Percentiles rank a stretch among this genome's conserved stretches.
Conservation (phyloP, 2,113 vertebrate species). For the Tachysurus vachellii region DNA sequence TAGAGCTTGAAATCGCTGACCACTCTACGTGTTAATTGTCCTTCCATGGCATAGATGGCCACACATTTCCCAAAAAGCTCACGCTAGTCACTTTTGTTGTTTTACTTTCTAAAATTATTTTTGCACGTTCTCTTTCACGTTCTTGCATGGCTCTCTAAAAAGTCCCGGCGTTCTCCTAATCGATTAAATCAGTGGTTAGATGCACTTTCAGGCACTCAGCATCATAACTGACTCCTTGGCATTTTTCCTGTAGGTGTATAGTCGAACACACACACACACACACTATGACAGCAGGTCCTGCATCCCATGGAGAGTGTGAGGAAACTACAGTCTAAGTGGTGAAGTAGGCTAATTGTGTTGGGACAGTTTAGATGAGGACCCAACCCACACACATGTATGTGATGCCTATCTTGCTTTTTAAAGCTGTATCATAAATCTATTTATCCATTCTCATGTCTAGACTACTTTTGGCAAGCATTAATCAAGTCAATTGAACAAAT, state of each 20-base stretch:
- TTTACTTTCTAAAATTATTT: slow-evolving; percentile 3
- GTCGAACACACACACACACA: background rate
- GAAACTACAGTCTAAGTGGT: slow-evolving; percentile 11
- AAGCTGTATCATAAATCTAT: slow-evolving; percentile 11
- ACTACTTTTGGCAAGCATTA: slow-evolving; percentile 7
- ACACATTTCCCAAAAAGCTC: background rate
- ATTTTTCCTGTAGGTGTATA: slow-evolving; percentile 15
- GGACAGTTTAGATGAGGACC: slow-evolving; percentile 4
- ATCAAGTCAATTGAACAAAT: background rate
- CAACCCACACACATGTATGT: slow-evolving; percentile 11
- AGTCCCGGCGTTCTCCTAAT: background rate
- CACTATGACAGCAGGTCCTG: slow-evolving; percentile 1
- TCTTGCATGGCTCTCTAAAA: slow-evolving; percentile 1
- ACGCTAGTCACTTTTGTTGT: background rate
- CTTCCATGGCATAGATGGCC: background rate
- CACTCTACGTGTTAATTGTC: background rate
- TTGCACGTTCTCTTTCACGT: background rate
- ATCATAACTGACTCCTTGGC: slow-evolving; percentile 24
- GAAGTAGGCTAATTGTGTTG: slow-evolving; percentile 33
- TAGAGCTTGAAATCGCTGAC: slow-evolving; percentile 14
- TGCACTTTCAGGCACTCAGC: slow-evolving; percentile 6
- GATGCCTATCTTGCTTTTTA: slow-evolving; percentile 1
- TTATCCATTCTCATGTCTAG: background rate
- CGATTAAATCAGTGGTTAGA: slow-evolving; percentile 9
- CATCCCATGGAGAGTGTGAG: background rate